Evolutionary conservation across 2,113 vertebrate species (phyloP).

Genomic region (Cololabis saira): DNA sequence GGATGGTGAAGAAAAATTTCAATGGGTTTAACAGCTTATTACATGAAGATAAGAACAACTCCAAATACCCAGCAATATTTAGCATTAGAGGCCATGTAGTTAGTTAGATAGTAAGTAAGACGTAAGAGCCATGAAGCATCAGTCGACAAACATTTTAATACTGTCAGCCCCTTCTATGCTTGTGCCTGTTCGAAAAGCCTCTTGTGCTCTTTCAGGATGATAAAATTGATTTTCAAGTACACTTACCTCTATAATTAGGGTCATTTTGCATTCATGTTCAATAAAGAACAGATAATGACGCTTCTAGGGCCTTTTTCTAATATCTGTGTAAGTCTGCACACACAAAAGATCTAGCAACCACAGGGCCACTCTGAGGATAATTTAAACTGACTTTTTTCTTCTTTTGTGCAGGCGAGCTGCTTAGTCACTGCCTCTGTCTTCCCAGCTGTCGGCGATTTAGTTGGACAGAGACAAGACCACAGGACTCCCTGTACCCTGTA

Average conservation of each 20-base stretch:
- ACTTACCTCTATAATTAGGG: slow-evolving; percentile 4
- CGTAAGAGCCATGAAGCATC: neutral
- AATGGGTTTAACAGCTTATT: neutral
- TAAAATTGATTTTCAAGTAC: slow-evolving; percentile 24
- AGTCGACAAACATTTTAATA: neutral
- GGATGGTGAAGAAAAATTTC: neutral
- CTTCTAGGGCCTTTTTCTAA: neutral
- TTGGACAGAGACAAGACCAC: slow-evolving; percentile 35
- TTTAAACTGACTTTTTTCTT: slow-evolving; percentile 50
- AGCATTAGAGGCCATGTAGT: neutral
- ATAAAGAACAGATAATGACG: slow-evolving; percentile 16
- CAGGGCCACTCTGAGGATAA: slow-evolving; percentile 58
- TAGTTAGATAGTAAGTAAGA: too few relatives aligned
- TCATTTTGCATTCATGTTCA: slow-evolving; percentile 14
- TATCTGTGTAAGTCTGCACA: neutral
- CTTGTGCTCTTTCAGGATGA: slow-evolving; percentile 5
- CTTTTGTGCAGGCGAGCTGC: slow-evolving; percentile 32
- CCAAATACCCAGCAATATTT: neutral
- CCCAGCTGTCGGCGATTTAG: slow-evolving; percentile 22
- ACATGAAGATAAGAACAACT: neutral
- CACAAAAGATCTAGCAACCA: slow-evolving; percentile 1
- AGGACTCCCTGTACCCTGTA: slow-evolving; percentile 27
- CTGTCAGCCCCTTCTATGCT: slow-evolving; percentile 3
- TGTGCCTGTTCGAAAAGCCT: neutral
- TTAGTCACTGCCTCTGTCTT: slow-evolving; percentile 16